These are phyloP conservation scores for Eupeodes luniger DNA, from an alignment of 2,888 invertebrate species.

Conservation along the genomic window DNA sequence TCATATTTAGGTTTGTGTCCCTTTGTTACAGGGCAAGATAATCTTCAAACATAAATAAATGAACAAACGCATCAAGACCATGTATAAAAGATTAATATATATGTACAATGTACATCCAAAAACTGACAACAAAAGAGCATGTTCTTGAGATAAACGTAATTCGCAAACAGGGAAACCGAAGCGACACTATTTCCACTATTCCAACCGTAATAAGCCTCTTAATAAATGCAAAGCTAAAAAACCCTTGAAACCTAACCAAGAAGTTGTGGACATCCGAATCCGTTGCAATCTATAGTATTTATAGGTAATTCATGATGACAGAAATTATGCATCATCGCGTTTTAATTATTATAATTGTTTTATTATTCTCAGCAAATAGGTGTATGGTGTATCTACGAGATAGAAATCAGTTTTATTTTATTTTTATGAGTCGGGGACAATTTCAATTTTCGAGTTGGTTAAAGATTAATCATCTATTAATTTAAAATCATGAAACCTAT, in stretches of 20 bases:
- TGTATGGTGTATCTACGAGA: not conserved
- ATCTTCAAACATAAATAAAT: conserved; percentile 59
- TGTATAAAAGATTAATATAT: not conserved
- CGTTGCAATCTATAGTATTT: conserved; percentile 25
- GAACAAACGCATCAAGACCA: conserved; percentile 23
- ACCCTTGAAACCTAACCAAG: not conserved
- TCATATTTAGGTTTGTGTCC: conserved; percentile 14
- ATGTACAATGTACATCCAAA: not conserved
- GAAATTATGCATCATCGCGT: conserved; percentile 42
- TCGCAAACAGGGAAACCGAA: conserved; percentile 4
- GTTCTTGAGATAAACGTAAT: conserved; percentile 56
- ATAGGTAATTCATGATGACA: conserved; percentile 32
- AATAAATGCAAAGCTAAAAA: not conserved
- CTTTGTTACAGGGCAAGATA: conserved; percentile 46
- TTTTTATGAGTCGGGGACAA: conserved; percentile 46
- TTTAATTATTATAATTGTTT: conserved; percentile 47
- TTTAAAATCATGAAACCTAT: conserved; percentile 32
- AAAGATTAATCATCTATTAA: conserved; percentile 40
- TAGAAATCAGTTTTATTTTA: conserved; percentile 18
- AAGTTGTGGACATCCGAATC: not conserved
- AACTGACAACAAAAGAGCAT: conserved; percentile 37
- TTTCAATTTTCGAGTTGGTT: conserved; percentile 48
- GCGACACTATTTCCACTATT: no score
- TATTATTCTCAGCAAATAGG: conserved; percentile 32
- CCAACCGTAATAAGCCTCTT: conserved; percentile 50